These are phyloP conservation scores for Brachionus plicatilis DNA, from an alignment of 1,140 invertebrate genomes.

Conservation along the genomic window DNA sequence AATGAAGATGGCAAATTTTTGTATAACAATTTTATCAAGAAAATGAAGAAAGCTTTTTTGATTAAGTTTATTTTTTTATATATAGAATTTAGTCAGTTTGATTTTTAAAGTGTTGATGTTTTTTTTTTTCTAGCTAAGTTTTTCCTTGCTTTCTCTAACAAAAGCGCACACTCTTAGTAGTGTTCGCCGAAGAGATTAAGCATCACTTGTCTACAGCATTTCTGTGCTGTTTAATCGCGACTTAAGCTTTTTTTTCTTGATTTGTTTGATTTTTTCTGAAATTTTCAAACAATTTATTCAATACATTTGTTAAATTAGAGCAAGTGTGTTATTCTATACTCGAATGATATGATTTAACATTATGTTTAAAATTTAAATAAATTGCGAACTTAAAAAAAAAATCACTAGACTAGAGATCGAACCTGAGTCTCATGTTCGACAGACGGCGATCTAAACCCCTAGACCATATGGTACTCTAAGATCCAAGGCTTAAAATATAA, in stretches of 20 bases:
- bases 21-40: background rate
- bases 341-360: background rate
- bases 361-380: background rate
- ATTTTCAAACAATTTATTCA: background rate
- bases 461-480: background rate
- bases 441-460: background rate
- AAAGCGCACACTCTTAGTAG: background rate
- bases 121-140: constrained; percentile 1
- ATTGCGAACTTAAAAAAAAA: background rate
- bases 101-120: background rate
- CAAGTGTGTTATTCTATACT: background rate
- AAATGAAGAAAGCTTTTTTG: background rate
- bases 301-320: background rate
- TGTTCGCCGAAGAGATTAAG: background rate
- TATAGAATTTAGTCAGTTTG: background rate
- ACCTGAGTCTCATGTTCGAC: background rate
- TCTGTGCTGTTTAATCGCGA: background rate
- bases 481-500: background rate
- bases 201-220: background rate
- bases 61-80: background rate
- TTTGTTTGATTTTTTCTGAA: background rate
- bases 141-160: background rate
- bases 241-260: background rate
- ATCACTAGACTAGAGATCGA: background rate
- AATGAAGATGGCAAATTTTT: background rate